Evolutionary conservation across 2,797 vertebrate species (phyloP), one percentile per base, ranked within the genome.

Genomic region (Sphenopsis melanotis): DNA sequence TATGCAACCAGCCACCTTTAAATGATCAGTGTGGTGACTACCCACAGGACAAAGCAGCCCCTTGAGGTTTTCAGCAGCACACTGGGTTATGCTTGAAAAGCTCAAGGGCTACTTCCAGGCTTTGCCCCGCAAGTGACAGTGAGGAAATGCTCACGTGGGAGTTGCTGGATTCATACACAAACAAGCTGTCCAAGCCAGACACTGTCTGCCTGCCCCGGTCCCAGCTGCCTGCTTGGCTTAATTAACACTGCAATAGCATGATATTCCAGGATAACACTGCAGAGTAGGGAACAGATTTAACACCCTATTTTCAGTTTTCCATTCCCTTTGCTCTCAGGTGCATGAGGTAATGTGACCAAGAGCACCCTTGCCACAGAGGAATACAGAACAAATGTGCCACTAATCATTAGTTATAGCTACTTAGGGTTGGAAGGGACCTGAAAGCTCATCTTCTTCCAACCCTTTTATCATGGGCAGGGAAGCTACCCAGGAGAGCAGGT

Each of bases 71-170:
- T 11, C 37, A 69, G 81, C 63, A 52, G 63, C 1, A 1, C 14
- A 30, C 0, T n/a, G 44, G 17, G 4, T 68, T 57, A n/a, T 7
- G 14, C 32, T 8, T 61, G 46, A 82, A 44, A 32, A 88, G 32
- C 65, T 90, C 46, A 23, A 70, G 53, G 89, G 37, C 64, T 68
- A 14, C 57, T 66, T 69, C 32, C 59, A 93, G 84, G 46, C 70
- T 81, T 50, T 84, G 42, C 4, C 19, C 18, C 17, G 0, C 12
- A 60, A 13, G 42, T 36, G 59, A 65, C 18, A 65, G 36, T 1
- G 3, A 36, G 39, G n/a, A 70, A 77, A 74, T 0, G 17, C 32
- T 66, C 72, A 42, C 0, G 0, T n/a, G 21, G 36, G 60, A 85
- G 56, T 19, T 86, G 57, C 42, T 85, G 72, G 30, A 65, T 60